phyloP scores from a whole-genome alignment of 2,888 invertebrate genomes.

The Philereme transversata region DNA sequence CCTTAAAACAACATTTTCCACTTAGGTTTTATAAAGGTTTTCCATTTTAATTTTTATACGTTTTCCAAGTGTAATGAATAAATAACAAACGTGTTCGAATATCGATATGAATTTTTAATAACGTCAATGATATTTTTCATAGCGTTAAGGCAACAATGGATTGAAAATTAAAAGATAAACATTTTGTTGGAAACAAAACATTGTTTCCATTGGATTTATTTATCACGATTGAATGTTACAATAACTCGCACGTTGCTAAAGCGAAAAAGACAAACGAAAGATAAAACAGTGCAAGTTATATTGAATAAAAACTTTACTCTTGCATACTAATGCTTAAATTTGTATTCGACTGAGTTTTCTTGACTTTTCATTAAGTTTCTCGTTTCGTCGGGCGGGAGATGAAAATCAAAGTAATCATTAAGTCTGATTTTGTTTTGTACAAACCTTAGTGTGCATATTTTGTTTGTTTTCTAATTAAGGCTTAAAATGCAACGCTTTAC shows the following conservation, averaged over 20 bases:
- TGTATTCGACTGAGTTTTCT: slow-evolving; percentile 80
- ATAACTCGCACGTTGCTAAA: slow-evolving; percentile 66
- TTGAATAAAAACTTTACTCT: slow-evolving; percentile 81
- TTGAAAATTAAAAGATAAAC: slow-evolving; percentile 50
- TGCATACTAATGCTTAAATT: slow-evolving; percentile 82
- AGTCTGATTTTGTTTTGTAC: slow-evolving; percentile 69
- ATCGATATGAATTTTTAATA: slow-evolving; percentile 23
- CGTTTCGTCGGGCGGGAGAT: slow-evolving; percentile 70
- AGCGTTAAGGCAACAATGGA: slow-evolving; percentile 22
- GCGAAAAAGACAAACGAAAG: slow-evolving; percentile 71
- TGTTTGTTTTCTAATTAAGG: slow-evolving; percentile 36
- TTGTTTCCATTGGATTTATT: slow-evolving; percentile 45
- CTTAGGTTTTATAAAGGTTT: slow-evolving; percentile 27
- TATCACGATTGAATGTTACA: slow-evolving; percentile 55
- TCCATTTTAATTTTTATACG: slow-evolving; percentile 27
- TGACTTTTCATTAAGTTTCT: slow-evolving; percentile 81
- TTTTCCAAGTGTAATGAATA: slow-evolving; percentile 20
- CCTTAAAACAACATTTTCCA: slow-evolving; percentile 15
- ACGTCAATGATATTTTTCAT: slow-evolving; percentile 18
- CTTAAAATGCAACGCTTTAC: slow-evolving; percentile 11
- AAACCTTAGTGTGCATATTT: slow-evolving; percentile 46
- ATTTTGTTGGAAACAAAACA: slow-evolving; percentile 41
- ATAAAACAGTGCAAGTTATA: slow-evolving; percentile 79
- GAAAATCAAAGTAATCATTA: slow-evolving; percentile 80
- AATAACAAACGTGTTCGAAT: slow-evolving; percentile 23